Base-by-base conservation (phyloP, 2,113 vertebrate genomes). In the Ochotona curzoniae region DNA sequence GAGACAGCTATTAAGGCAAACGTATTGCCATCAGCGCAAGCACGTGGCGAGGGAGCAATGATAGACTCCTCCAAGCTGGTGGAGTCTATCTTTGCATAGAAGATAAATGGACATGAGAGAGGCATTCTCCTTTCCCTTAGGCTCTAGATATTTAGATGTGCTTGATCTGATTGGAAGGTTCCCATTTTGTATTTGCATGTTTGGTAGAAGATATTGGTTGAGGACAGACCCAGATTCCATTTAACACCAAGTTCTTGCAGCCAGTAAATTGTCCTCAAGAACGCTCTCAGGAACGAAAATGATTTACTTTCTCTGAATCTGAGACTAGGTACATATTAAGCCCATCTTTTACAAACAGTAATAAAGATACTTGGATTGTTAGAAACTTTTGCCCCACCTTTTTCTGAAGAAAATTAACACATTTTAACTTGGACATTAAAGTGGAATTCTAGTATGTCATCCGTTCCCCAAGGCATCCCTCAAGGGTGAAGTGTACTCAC, bases 91-190 rank as follows among this genome's bases (percentile, higher is more conserved):
- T 60, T 89, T 90, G 64, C 66, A 80, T 23, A 83, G 21, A 83
- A 60, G 89, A 86, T 81, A 79, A 73, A 93, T 66, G 66, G 25
- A 23, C 26, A 18, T 8, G 61, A 38, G 25, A 20, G 75, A 87
- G 66, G 47, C 20, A 0, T 30, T 67, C 47, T 51, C 75, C 74
- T 70, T 80, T 83, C 51, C 60, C 70, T 26, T 60, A 2, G n/a
- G 51, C 49, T 88, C 35, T 51, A 81, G 75, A 74, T 81, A 74
- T 38, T 89, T 83, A 83, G 38, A 84, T 84, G 87, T 32, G 82
- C 74, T 67, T 87, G 38, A 91, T 89, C 66, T 86, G 70, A 80
- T 92, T 91, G 88, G 90, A 94, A 96, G 87, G 7, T 12, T 83
- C 91, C 78, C 73, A 35, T 92, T 94, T 94, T 88, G 44, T 15